Base-by-base conservation (phyloP, 2,113 vertebrate genomes). In the Suncus etruscus region DNA sequence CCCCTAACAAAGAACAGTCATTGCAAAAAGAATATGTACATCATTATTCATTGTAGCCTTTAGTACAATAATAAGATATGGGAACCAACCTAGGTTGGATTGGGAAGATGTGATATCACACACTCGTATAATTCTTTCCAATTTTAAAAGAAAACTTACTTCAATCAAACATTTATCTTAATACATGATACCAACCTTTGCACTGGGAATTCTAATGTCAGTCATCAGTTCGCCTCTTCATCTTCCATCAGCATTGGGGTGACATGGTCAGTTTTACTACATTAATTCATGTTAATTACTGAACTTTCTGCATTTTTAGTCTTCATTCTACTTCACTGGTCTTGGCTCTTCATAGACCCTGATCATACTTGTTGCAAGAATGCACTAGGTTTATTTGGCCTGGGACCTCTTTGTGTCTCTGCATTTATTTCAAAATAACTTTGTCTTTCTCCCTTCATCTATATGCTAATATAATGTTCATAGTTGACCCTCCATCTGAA, bases 361-460 rank as follows among this genome's bases (percentile, higher is more conserved):
- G 51, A 31, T 61, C 8, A 29, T 14, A 54, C 6, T 31, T 48
- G 31, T 1, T 70, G 14, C 29, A 58, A 22, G 29, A 77, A 29
- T 25, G 9, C 12, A 63, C 6, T 10, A 24, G 14, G 61, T n/a
- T n/a, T n/a, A 18, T 20, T 72, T 74, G 24, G 6, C 11, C 18
- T 72, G 50, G 25, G 24, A 45, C 45, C 8, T 31, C 39, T 68
- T 87, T 15, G n/a, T 10, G 54, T 58, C 54, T 58, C 50, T 65
- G 20, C 15, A 32, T 68, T 39, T 29, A 82, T 12, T 82, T 86
- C 80, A 11, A 58, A 45, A 39, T 9, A 47, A 77, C 14, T 5
- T 85, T n/a, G 69, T 92, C 90, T 47, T 79, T 83, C n/a, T 75
- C 22, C 87, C 92, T 82, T 39, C 32, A 3, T 70, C 5, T 80